Base-by-base conservation (phyloP, 2,797 vertebrate species). In the Taenioides sp. region DNA sequence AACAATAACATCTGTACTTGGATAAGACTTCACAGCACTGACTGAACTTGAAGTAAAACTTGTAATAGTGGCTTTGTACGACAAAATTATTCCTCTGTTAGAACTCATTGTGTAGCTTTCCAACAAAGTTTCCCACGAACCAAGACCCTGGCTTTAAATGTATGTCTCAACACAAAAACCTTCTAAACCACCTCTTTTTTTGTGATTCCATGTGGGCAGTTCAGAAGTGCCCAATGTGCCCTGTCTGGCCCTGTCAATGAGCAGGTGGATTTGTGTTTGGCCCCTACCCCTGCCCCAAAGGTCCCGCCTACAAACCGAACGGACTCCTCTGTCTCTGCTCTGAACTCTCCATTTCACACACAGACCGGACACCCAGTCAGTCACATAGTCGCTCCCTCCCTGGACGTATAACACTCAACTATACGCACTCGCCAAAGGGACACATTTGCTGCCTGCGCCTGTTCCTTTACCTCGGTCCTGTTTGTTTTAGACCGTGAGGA, bases 241-340 rank as follows among this genome's bases (percentile, higher is more conserved):
- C 31, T 34, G 31, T 55, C 23, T 62, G 5, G n/a, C 64, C 63
- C 57, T 72, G 78, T 59, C 76, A 52, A 61, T 74, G 27, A 59
- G 58, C 64, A 75, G 81, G 75, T 85, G 79, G 73, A 54, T 63
- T n/a, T 18, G 54, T 7, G n/a, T 6, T 17, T 14, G 23, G 62
- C 40, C 47, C 23, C 40, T 20, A 57, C 70, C 54, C 65, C 54
- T 0, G 1, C 20, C 0, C 17, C n/a, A 7, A 60, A 67, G 81
- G 72, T 65, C 79, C 86, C 86, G 80, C 86, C 86, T 54, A 17
- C 80, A 58, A 6, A 17, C n/a, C 10, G 3, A 34, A 2, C 14
- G 2, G 52, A 11, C 69, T 57, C 65, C 23, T 23, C 23, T 58
- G 10, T 27, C 22, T 58, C 9, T 25, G 57, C 17, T 25, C 76